phyloP scores from a whole-genome alignment of 2,113 vertebrate species.

The Athene noctua region DNA sequence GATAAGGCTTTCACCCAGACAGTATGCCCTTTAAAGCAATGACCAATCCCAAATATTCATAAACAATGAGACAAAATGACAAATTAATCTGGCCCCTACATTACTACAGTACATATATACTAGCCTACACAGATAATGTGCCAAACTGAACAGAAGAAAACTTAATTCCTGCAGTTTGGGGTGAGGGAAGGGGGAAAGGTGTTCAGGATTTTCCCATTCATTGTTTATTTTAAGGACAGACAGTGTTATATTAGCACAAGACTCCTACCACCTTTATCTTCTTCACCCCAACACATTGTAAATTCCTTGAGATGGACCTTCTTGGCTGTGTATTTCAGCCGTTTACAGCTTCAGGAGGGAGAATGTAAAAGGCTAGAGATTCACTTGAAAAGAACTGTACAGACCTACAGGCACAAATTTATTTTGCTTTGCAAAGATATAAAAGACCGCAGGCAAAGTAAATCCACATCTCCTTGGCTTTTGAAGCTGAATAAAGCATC shows the following conservation, averaged over 20 bases:
- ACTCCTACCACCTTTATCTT: neutral
- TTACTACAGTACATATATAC: neutral
- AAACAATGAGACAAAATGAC: neutral
- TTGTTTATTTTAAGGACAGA: neutral
- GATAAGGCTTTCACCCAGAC: neutral
- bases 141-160: neutral
- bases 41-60: neutral
- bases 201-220: neutral
- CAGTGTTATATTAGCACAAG: neutral
- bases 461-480: conserved; percentile 10
- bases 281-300: neutral
- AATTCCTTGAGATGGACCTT: neutral
- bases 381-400: neutral
- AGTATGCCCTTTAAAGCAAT: neutral
- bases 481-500: conserved; percentile 32
- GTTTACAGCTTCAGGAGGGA: neutral
- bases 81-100: neutral
- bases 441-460: neutral
- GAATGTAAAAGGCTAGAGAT: neutral
- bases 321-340: neutral
- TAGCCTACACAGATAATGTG: neutral
- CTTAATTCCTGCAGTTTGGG: neutral
- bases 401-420: neutral
- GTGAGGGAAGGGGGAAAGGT: neutral
- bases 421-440: neutral